Conservation (phyloP, 1,140 invertebrate genomes). For the Polypedilum pembai region DNA sequence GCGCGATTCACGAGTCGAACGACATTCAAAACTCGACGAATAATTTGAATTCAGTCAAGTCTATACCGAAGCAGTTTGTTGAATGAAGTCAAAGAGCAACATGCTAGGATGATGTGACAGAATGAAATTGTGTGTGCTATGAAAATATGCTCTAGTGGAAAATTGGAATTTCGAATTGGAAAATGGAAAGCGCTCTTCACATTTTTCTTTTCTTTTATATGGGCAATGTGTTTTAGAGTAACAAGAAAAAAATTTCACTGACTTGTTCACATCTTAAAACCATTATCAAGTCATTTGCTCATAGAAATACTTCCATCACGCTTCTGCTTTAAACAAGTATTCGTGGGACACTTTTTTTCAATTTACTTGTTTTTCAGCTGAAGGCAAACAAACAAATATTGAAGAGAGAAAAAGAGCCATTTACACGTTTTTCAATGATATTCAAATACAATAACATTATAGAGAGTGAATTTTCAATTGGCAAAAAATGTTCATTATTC, state of each 20-base stretch:
- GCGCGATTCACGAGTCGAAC: not conserved
- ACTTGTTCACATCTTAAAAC: conserved; percentile 11
- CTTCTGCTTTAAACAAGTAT: not conserved
- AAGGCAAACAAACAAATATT: not conserved
- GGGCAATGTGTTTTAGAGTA: not conserved
- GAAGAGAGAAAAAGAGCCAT: not conserved
- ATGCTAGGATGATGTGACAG: conserved; percentile 1
- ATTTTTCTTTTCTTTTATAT: not conserved
- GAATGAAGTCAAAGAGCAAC: conserved; percentile 16
- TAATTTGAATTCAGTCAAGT: not conserved
- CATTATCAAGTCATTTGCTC: not conserved
- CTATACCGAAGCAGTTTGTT: not conserved
- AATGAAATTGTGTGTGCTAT: not conserved
- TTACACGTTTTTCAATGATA: conserved; percentile 12
- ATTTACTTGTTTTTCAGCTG: not conserved
- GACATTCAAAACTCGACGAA: not conserved
- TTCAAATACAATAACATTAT: conserved; percentile 4
- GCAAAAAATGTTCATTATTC: conserved; percentile 8
- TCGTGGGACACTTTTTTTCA: not conserved
- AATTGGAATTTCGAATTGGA: conserved; percentile 12
- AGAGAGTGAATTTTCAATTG: not conserved
- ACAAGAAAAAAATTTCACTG: too few species aligned
- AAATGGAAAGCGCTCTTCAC: not conserved
- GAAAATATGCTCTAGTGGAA: not conserved
- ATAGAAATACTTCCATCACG: not conserved